A percentile compares a stretch with the other conserved stretches of the same genome.
Conservation (phyloP, 2,113 vertebrate species). For the Nothocercus nigrocapillus region DNA sequence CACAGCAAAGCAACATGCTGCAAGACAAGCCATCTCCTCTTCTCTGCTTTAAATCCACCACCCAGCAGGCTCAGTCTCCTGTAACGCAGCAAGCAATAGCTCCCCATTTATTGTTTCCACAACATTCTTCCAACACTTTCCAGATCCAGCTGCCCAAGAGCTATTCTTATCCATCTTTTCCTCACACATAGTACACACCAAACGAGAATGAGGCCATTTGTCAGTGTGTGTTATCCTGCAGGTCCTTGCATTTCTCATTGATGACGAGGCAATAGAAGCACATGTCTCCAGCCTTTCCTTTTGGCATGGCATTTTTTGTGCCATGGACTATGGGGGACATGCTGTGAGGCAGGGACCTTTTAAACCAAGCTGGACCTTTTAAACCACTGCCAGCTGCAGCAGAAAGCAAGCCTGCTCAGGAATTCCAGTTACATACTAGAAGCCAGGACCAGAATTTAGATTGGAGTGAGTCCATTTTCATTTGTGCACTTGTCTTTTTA, state of each 20-base stretch:
- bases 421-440: not conserved
- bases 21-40: not conserved
- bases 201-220: not conserved
- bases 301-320: not conserved
- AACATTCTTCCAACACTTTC: not conserved
- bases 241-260: not conserved
- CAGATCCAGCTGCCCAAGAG: not conserved
- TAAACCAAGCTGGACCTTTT: not conserved
- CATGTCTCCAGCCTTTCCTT: not conserved
- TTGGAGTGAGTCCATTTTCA: constrained; percentile 48
- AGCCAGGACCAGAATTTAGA: constrained; percentile 30
- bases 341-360: not conserved
- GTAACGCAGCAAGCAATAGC: not conserved
- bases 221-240: not conserved
- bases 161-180: not conserved
- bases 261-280: not conserved
- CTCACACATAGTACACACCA: not conserved
- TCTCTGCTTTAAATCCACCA: not conserved
- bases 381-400: constrained; percentile 7
- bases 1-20: not conserved
- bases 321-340: not conserved
- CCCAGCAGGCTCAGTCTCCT: not conserved
- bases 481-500: constrained; percentile 13
- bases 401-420: not conserved
- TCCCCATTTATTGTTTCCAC: not conserved